phyloP scores from a whole-genome alignment of 2,888 invertebrate genomes.

The Cantharis rufa region DNA sequence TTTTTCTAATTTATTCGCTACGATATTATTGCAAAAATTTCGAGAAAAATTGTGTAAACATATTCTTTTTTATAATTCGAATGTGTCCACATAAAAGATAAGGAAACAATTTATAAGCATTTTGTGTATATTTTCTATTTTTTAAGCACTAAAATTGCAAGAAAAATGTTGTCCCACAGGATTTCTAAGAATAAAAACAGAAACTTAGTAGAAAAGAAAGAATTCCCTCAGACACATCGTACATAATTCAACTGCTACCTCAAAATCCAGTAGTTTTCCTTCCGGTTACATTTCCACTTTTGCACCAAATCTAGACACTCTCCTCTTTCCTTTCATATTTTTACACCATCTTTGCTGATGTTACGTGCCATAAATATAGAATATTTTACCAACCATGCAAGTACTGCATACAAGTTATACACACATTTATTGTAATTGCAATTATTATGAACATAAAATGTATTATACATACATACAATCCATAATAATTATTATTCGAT shows the following conservation, averaged over 20 bases:
- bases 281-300: conserved; percentile 55
- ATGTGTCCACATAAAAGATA: not conserved
- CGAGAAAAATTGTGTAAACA: not conserved
- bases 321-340: conserved; percentile 25
- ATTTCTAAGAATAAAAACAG: conserved; percentile 24
- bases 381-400: conserved; percentile 4
- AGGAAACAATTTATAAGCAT: not conserved
- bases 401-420: not conserved
- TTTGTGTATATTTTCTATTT: not conserved
- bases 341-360: conserved; percentile 15
- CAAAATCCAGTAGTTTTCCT: conserved; percentile 54
- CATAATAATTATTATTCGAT: not conserved
- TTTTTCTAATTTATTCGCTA: not conserved
- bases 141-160: conserved; percentile 1
- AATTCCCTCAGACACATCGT: conserved; percentile 46
- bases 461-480: not conserved
- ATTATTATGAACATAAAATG: not conserved
- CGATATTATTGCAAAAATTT: not conserved
- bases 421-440: not conserved
- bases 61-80: not conserved
- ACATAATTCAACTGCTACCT: conserved; percentile 56
- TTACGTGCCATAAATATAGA: conserved; percentile 22
- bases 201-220: conserved; percentile 22
- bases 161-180: conserved; percentile 20
- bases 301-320: conserved; percentile 28